Percentiles rank a stretch among this genome's conserved stretches.
Evolutionary conservation across 2,888 invertebrate species (phyloP).

Genomic region (Rhorus exstirpatorius): DNA sequence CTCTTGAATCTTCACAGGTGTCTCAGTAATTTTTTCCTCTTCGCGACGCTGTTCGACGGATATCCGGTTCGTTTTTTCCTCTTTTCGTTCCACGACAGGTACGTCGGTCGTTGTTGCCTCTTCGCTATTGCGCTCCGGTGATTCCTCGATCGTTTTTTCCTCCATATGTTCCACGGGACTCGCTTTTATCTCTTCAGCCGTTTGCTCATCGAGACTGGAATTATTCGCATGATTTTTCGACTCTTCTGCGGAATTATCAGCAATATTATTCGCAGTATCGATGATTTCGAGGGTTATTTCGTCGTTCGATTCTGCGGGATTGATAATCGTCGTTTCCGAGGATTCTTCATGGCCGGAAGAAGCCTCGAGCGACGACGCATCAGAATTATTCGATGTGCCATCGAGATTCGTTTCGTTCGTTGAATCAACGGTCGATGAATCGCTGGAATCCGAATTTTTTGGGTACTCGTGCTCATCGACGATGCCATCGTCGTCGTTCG

Average conservation of each 20-base stretch:
- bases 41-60: background rate
- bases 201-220: background rate
- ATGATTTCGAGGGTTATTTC: background rate
- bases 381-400: background rate
- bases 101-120: background rate
- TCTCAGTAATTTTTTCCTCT: background rate
- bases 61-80: background rate
- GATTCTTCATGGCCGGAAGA: slow-evolving; percentile 14
- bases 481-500: slow-evolving; percentile 1
- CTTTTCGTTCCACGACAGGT: background rate
- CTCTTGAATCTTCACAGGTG: background rate
- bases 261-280: background rate
- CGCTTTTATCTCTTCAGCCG: background rate
- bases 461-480: background rate
- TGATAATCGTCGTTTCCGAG: background rate
- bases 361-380: background rate
- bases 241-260: background rate
- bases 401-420: background rate
- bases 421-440: no score
- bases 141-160: background rate
- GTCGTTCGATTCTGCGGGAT: background rate
- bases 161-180: background rate
- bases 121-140: background rate
- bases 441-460: background rate
- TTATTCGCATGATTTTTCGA: background rate